phyloP scores from a whole-genome alignment of 2,888 invertebrate genomes.

The Lottia gigantea region DNA sequence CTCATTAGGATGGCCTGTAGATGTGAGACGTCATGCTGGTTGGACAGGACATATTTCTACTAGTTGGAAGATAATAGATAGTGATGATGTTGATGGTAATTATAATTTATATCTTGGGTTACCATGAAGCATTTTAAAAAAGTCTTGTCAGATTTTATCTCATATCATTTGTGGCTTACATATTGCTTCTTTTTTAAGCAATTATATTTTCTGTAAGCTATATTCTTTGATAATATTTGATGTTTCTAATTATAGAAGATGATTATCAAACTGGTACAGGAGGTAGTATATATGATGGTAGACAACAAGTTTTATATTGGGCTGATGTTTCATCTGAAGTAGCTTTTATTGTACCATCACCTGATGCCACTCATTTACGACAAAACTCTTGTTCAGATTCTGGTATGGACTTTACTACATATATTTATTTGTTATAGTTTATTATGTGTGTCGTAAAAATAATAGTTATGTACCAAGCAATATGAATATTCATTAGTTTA shows the following conservation, averaged over 20 bases:
- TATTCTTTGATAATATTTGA: neutral
- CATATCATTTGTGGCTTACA: too few relatives aligned
- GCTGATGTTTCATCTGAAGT: slow-evolving; percentile 94
- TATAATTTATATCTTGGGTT: neutral
- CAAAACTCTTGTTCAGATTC: slow-evolving; percentile 27
- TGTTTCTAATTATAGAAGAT: slow-evolving; percentile 39
- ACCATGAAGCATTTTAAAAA: too few relatives aligned
- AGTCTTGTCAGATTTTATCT: too few relatives aligned
- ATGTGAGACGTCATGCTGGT: slow-evolving; percentile 86
- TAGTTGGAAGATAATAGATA: slow-evolving; percentile 78
- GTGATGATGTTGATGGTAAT: slow-evolving; percentile 53
- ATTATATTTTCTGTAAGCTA: too few relatives aligned
- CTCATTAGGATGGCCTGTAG: slow-evolving; percentile 90
- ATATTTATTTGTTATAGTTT: too few relatives aligned
- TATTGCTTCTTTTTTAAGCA: too few relatives aligned
- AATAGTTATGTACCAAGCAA: too few relatives aligned
- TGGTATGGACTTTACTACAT: slow-evolving; percentile 14
- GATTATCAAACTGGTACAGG: slow-evolving; percentile 71
- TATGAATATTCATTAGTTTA: neutral
- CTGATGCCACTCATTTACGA: slow-evolving; percentile 44
- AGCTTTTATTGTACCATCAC: slow-evolving; percentile 88
- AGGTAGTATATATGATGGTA: slow-evolving; percentile 84
- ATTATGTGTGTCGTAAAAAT: neutral
- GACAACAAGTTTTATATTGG: slow-evolving; percentile 90
- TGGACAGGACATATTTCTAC: slow-evolving; percentile 92